Evolutionary conservation across 2,113 vertebrate genomes (phyloP).

Genomic region (Charina bottae): DNA sequence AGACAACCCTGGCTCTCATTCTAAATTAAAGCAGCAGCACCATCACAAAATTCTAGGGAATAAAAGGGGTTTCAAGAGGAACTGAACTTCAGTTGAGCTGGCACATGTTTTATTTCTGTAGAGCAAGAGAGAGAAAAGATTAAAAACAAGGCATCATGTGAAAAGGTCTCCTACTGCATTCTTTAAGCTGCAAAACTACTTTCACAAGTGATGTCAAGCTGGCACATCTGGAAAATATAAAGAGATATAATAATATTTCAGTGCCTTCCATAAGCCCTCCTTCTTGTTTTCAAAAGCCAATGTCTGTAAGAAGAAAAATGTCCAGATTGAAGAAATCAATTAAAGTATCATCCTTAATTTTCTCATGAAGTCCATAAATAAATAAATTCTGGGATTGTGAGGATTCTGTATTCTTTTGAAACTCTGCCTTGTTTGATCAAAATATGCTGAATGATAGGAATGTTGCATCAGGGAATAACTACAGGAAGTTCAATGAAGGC

Average conservation of each 20-base stretch:
- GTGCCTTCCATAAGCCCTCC: not conserved
- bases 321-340: not conserved
- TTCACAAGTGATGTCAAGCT: not conserved
- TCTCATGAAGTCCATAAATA: not conserved
- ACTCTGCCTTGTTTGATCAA: too few species aligned
- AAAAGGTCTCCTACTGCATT: not conserved
- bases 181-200: not conserved
- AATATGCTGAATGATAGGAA: too few species aligned
- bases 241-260: not conserved
- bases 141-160: not conserved
- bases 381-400: too few species aligned
- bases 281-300: not conserved
- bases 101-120: not conserved
- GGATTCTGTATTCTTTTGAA: too few species aligned
- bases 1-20: not conserved
- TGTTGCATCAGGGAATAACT: too few species aligned
- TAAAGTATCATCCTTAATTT: not conserved
- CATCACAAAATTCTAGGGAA: not conserved
- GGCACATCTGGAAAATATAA: not conserved
- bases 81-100: not conserved
- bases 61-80: not conserved
- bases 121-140: not conserved
- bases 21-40: not conserved
- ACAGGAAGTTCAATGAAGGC: too few species aligned
- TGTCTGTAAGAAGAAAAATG: not conserved